phyloP scores from a whole-genome alignment of 2,113 vertebrate species.

The Cottus gobio region DNA sequence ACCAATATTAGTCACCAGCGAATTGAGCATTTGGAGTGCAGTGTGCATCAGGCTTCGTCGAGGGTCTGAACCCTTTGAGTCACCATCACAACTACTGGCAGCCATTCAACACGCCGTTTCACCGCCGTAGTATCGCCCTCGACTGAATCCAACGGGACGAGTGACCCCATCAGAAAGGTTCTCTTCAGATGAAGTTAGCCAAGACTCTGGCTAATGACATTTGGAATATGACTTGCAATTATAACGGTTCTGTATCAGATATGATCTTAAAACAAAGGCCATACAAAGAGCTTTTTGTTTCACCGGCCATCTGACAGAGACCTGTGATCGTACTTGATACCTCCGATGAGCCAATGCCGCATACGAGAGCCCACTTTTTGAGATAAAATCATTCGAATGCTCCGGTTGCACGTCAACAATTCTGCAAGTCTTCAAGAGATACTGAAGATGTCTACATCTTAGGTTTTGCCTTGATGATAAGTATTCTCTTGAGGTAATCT shows the following conservation, averaged over 20 bases:
- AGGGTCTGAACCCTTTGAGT: not conserved
- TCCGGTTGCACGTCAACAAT: constrained; percentile 24
- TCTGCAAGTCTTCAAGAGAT: not conserved
- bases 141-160: constrained; percentile 5
- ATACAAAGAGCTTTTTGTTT: constrained; percentile 6
- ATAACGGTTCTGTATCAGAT: not conserved
- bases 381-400: constrained; percentile 41
- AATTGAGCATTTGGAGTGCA: not conserved
- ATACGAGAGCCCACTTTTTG: constrained; percentile 9
- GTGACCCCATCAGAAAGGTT: constrained; percentile 1
- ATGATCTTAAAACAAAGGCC: not conserved
- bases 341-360: not conserved
- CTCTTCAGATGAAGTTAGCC: not conserved
- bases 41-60: not conserved
- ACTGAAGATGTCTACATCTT: constrained; percentile 4
- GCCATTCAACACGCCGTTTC: not conserved
- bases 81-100: not conserved
- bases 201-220: not conserved
- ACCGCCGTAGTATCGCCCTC: not conserved
- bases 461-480: not conserved
- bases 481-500: not conserved
- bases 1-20: not conserved
- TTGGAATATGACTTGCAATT: constrained; percentile 4
- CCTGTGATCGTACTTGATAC: not conserved
- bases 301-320: not conserved